Evolutionary conservation across 1,140 invertebrate species (phyloP), one percentile per base, ranked within the genome.

Genomic region (Hermatobates lingyangjiaoensis): DNA sequence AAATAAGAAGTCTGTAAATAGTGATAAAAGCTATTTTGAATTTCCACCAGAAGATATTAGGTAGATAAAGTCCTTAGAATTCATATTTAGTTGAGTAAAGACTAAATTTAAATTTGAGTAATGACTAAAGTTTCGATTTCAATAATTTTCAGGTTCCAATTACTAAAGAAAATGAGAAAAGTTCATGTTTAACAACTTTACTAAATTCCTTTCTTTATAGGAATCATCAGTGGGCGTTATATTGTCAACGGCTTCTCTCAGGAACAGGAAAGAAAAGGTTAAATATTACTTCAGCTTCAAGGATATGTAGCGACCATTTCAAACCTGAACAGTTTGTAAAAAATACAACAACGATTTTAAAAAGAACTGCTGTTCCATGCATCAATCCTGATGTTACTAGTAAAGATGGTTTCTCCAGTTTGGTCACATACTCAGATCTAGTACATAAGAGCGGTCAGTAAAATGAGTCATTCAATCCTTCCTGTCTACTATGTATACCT

Each of bases 291-390:
- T 23, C 48, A 10, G 38, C 45, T 5, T 56, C 57, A 21, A 45
- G 51, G 14, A 53, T 60, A 20, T 60, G 59, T 47, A 44, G 46
- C 20, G 57, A 60, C 51, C 59, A 60, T 53, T 60, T 60, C 51
- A 24, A 49, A 27, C 45, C 50, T 20, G 54, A 58, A 30, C 59
- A 60, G 27, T 60, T 60, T 52, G 54, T 57, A n/a, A 60, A 59
- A 48, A 59, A 57, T 50, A 52, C 56, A 2, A 51, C 50, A n/a
- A 57, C 55, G 20, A 21, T 59, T 25, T 47, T 59, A 14, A 59
- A 57, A 50, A 27, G 54, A 40, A 59, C 55, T 21, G 58, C 58
- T 20, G 58, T 59, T n/a, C 58, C 58, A 20, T 58, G 57, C 39
- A 51, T 58, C 12, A 54, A 56, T 39, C 27, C 18, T 12, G 21